Evolutionary conservation across 2,888 invertebrate genomes (phyloP).

Genomic region (Seira ritae): DNA sequence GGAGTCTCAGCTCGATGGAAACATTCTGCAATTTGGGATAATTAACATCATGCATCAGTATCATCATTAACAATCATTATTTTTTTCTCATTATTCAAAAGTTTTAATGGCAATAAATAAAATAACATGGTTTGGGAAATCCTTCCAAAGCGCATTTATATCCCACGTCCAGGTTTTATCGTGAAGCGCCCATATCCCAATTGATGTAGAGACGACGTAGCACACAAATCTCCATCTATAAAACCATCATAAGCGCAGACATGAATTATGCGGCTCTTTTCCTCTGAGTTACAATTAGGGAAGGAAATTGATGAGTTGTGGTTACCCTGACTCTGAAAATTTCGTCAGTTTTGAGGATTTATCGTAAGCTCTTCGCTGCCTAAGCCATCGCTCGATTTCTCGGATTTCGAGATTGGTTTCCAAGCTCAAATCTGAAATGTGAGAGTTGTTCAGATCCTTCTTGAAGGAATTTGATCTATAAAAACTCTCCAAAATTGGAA

Average conservation of each 20-base stretch:
- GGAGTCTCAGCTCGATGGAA: no score
- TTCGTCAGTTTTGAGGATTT: constrained; percentile 92
- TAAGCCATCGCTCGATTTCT: constrained; percentile 94
- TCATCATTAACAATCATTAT: no score
- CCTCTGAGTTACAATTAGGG: no score
- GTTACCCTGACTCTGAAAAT: constrained; percentile 89
- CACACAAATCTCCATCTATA: constrained; percentile 89
- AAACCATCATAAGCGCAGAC: constrained; percentile 53
- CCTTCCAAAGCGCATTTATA: constrained; percentile 89
- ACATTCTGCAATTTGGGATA: no score
- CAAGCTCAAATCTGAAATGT: not conserved
- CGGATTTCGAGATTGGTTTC: constrained; percentile 86
- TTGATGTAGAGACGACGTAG: constrained; percentile 88
- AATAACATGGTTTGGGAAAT: constrained; percentile 88
- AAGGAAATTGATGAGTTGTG: no score
- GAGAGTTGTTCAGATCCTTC: not conserved
- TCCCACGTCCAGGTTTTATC: constrained; percentile 96
- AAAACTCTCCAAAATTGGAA: no score
- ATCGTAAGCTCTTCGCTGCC: constrained; percentile 88
- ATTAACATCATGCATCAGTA: no score
- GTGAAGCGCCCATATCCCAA: constrained; percentile 88
- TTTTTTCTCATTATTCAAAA: no score
- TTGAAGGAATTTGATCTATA: no score
- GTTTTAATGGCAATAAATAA: no score
- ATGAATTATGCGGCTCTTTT: no score